A percentile compares a stretch with the other conserved stretches of the same genome.
phyloP scores from a whole-genome alignment of 2,888 invertebrate species.

The Lepidochrysops patricia region DNA sequence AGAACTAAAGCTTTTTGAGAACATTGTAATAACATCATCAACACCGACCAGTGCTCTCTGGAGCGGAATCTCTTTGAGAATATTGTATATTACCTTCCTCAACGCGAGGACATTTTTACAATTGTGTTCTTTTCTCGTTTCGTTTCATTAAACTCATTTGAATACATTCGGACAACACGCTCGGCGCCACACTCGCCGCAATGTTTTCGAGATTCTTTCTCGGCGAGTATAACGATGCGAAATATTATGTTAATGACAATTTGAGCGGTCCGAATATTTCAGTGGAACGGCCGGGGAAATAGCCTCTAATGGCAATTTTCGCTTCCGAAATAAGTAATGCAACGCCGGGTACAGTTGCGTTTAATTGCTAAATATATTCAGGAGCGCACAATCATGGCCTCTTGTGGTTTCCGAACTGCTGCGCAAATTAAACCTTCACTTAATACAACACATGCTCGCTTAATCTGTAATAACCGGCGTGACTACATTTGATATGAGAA shows the following conservation, averaged over 20 bases:
- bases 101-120: too few relatives aligned
- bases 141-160: neutral
- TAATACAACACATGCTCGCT: neutral
- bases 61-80: too few relatives aligned
- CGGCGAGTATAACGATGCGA: neutral
- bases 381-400: slow-evolving; percentile 4
- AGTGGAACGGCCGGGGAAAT: neutral
- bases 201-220: neutral
- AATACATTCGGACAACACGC: neutral
- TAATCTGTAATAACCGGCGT: neutral
- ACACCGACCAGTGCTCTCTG: too few relatives aligned
- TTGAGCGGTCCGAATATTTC: slow-evolving; percentile 11
- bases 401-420: neutral
- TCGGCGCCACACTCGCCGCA: neutral
- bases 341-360: slow-evolving; percentile 17
- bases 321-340: slow-evolving; percentile 14
- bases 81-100: too few relatives aligned
- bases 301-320: slow-evolving; percentile 13
- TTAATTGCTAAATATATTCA: slow-evolving; percentile 46
- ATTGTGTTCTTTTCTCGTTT: neutral
- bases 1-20: too few relatives aligned
- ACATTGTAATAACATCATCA: too few relatives aligned
- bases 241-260: slow-evolving; percentile 11
- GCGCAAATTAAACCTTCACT: slow-evolving; percentile 5
- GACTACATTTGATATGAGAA: neutral